These are phyloP conservation scores for Drosophila mulleri DNA, from an alignment of 2,888 invertebrate species.

Conservation along the genomic window DNA sequence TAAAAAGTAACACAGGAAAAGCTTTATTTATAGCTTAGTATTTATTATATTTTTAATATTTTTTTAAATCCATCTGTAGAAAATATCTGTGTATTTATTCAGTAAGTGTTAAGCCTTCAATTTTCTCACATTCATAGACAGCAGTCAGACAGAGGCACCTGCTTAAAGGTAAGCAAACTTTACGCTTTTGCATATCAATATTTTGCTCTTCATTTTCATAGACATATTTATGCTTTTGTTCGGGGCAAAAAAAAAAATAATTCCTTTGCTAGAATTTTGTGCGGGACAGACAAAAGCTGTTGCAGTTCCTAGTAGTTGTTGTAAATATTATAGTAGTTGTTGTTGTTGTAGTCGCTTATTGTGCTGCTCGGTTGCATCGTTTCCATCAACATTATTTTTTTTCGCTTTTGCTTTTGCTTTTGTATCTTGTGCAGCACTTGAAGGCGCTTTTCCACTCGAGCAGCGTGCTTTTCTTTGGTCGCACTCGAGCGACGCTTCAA, in stretches of 20 bases:
- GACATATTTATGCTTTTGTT: constrained; percentile 38
- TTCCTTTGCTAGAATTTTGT: constrained; percentile 37
- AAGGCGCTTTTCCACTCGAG: constrained; percentile 69
- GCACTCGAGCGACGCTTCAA: constrained; percentile 76
- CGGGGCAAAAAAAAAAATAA: constrained; percentile 13
- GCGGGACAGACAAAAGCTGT: constrained; percentile 45
- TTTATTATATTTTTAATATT: too few species aligned
- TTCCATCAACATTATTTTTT: constrained; percentile 33
- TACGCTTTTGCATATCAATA: constrained; percentile 40
- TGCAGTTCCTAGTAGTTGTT: constrained; percentile 19
- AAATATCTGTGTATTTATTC: too few species aligned
- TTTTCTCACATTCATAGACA: not conserved
- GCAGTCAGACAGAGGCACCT: not conserved
- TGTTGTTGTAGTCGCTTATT: constrained; percentile 44
- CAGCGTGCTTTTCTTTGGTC: constrained; percentile 67
- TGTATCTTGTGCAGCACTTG: constrained; percentile 42
- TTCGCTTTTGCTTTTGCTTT: constrained; percentile 35
- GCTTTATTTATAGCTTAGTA: too few species aligned
- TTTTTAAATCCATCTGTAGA: too few species aligned
- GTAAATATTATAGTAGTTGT: constrained; percentile 20
- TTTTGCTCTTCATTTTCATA: constrained; percentile 31
- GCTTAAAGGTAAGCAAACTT: not conserved
- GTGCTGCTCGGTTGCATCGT: constrained; percentile 54
- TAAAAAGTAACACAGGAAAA: too few species aligned
- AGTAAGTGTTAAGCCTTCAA: not conserved